Percentiles rank a stretch among this genome's conserved stretches.
Conservation (phyloP, 1,140 invertebrate genomes). For the Hetaerina americana region DNA sequence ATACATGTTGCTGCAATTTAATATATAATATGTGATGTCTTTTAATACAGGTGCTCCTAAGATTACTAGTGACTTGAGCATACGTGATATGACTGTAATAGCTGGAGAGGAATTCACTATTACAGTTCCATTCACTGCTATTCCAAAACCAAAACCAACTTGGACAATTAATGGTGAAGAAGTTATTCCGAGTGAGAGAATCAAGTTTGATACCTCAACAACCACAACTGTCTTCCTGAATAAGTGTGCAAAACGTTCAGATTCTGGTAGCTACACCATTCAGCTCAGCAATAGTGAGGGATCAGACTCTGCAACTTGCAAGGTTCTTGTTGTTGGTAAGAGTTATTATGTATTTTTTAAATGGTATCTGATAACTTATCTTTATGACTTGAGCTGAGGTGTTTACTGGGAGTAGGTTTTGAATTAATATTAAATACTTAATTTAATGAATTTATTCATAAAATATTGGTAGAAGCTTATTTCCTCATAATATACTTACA, state of each 20-base stretch:
- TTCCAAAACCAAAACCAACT: slow-evolving; percentile 72
- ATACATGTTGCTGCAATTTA: slow-evolving; percentile 6
- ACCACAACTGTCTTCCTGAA: slow-evolving; percentile 73
- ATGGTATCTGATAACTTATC: neutral
- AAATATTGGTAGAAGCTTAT: neutral
- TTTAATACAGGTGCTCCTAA: slow-evolving; percentile 52
- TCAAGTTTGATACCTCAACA: slow-evolving; percentile 75
- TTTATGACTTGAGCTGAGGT: neutral
- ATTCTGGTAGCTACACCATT: slow-evolving; percentile 86
- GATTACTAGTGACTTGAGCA: slow-evolving; percentile 84
- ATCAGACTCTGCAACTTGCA: slow-evolving; percentile 76
- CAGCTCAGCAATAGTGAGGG: slow-evolving; percentile 78
- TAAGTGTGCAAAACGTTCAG: slow-evolving; percentile 73
- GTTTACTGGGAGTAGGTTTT: no score
- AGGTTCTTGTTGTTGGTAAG: slow-evolving; percentile 61
- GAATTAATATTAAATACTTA: no score
- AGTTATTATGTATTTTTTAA: slow-evolving; percentile 13
- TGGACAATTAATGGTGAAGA: slow-evolving; percentile 84
- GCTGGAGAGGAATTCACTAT: slow-evolving; percentile 93
- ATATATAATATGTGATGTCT: slow-evolving; percentile 13
- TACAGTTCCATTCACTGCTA: slow-evolving; percentile 81
- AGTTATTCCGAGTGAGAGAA: slow-evolving; percentile 63
- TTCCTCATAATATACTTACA: no score
- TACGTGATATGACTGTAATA: slow-evolving; percentile 87
- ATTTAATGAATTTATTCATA: no score